phyloP scores from a whole-genome alignment of 2,888 invertebrate genomes.

The Caenorhabditis sp. region DNA sequence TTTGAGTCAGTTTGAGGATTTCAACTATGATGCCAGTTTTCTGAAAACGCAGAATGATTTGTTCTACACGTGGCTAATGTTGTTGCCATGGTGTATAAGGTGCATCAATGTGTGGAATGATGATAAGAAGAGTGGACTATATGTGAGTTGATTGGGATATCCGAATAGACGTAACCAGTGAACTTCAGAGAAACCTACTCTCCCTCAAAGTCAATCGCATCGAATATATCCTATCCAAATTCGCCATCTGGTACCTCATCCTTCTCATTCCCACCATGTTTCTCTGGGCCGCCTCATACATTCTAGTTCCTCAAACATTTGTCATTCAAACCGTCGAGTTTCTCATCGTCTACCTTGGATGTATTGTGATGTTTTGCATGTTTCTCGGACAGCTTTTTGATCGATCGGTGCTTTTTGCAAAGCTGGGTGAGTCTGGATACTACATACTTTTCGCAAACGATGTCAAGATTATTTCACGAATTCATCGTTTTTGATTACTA shows the following conservation, averaged over 20 bases:
- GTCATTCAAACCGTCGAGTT: slow-evolving; percentile 11
- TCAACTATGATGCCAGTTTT: slow-evolving; percentile 10
- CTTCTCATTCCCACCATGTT: neutral
- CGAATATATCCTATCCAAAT: slow-evolving; percentile 27
- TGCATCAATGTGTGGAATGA: slow-evolving; percentile 26
- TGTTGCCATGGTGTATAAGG: slow-evolving; percentile 21
- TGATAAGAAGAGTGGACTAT: slow-evolving; percentile 23
- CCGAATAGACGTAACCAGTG: too few species aligned
- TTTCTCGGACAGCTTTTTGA: slow-evolving; percentile 23
- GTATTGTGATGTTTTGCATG: slow-evolving; percentile 19
- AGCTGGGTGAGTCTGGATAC: slow-evolving; percentile 16
- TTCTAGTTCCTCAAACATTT: slow-evolving; percentile 5
- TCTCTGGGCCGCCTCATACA: neutral
- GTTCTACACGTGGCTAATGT: slow-evolving; percentile 18
- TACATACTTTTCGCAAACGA: too few species aligned
- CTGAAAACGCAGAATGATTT: slow-evolving; percentile 14
- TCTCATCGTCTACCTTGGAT: slow-evolving; percentile 15
- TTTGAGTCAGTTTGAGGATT: neutral
- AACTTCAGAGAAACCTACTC: slow-evolving; percentile 7
- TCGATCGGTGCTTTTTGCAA: slow-evolving; percentile 10
- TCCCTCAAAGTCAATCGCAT: slow-evolving; percentile 5
- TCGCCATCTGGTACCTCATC: slow-evolving; percentile 18
- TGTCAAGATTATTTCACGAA: too few species aligned
- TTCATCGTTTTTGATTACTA: neutral
- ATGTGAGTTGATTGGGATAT: slow-evolving; percentile 11